phyloP scores from a whole-genome alignment of 2,113 vertebrate genomes.

The Hassar affinis region DNA sequence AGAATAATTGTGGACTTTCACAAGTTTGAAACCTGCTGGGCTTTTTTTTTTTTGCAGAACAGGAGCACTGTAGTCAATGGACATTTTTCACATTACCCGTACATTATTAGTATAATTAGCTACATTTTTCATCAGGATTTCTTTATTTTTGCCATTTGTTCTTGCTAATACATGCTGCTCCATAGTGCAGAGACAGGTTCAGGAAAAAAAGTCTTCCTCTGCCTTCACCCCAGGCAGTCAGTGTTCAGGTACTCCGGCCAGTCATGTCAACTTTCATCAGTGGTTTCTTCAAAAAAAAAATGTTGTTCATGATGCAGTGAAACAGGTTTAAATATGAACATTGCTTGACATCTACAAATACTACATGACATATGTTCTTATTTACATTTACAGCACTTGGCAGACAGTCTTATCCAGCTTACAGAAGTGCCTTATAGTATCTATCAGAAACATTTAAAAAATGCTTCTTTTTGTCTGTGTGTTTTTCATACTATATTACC shows the following conservation, averaged over 20 bases:
- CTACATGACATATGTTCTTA: background rate
- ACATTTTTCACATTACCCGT: slow-evolving; percentile 51
- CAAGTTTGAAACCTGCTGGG: slow-evolving; percentile 23
- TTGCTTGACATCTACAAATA: background rate
- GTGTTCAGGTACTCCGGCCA: background rate
- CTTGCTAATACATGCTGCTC: background rate
- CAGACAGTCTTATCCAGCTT: background rate
- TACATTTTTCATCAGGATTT: slow-evolving; percentile 36
- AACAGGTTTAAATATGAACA: background rate
- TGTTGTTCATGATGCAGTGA: background rate
- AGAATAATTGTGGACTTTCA: slow-evolving; percentile 46
- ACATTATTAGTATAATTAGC: slow-evolving; percentile 28
- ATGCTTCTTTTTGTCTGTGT: background rate
- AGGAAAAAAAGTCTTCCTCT: background rate
- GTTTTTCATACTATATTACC: background rate
- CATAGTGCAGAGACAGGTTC: background rate
- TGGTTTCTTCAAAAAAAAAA: background rate
- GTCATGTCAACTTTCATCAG: background rate
- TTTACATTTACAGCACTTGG: background rate
- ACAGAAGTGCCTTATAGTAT: background rate
- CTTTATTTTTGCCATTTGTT: background rate
- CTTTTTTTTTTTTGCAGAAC: background rate
- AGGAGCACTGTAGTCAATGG: background rate
- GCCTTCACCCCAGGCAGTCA: background rate
- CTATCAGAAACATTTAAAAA: background rate